Evolutionary conservation across 92 coral and sea anemone genomes (phyloP).

Genomic region (Bergia sp.): DNA sequence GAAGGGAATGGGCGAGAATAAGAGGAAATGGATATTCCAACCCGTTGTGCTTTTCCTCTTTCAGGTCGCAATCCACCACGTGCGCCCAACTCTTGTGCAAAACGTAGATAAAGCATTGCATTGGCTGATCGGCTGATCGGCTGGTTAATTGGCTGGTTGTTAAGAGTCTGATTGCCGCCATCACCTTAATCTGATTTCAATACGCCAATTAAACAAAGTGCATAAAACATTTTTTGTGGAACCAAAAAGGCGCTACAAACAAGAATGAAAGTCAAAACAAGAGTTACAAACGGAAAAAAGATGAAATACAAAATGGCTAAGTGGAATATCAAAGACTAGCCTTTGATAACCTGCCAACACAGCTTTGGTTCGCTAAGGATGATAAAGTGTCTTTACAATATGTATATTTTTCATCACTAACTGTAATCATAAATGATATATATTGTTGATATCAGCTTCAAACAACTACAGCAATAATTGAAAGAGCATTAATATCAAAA

Average conservation of each 20-base stretch:
- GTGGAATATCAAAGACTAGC: not conserved
- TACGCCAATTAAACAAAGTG: not conserved
- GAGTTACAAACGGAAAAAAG: not conserved
- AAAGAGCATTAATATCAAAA: too few species aligned
- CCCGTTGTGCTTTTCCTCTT: not conserved
- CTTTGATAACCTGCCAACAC: not conserved
- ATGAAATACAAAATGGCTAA: not conserved
- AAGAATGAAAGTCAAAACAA: not conserved
- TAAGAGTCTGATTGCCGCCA: too few species aligned
- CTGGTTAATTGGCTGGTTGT: too few species aligned
- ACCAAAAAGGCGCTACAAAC: not conserved
- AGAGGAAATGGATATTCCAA: not conserved
- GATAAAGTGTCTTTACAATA: not conserved
- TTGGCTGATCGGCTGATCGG: too few species aligned
- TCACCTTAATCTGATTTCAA: too few species aligned
- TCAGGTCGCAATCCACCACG: not conserved
- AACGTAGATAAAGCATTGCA: too few species aligned
- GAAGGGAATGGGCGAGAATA: conserved; percentile 6
- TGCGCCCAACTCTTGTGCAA: not conserved
- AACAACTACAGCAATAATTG: too few species aligned
- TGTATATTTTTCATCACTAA: not conserved
- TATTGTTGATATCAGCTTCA: too few species aligned
- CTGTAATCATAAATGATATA: too few species aligned
- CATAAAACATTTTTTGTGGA: not conserved
- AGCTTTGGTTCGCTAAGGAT: not conserved